Base-by-base conservation (phyloP, 1,140 invertebrate species). In the Drosophila ercepeae region DNA sequence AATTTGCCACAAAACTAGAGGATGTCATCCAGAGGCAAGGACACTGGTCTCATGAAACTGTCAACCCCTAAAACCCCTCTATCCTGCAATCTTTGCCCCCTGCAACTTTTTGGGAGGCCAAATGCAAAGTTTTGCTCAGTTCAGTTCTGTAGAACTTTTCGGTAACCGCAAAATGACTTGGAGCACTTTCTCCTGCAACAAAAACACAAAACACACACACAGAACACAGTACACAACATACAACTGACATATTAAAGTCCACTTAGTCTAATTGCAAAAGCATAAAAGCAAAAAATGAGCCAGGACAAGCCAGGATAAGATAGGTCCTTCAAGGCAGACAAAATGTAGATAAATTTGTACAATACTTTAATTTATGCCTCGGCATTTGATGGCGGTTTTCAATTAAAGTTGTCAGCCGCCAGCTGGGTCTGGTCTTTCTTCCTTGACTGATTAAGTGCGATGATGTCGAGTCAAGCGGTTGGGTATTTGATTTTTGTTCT, bases 261-360 rank as follows among this genome's bases (percentile, higher is more conserved):
- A 81, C 82, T 86, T 88, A 81, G 73, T 55, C 63, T 88, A 86
- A 86, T 86, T 86, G 81, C 77, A 88, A 75, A 83, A 73, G 36
- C 45, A 54, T 44, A 53, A 72, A 34, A 57, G 32, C 49, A 18
- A 67, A 48, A 53, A 34, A 16, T 9, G 6, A 42, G 34, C 18
- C 16, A 32, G 13, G 8, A 14, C 36, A 2, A 16, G 36, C 19
- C 14, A 21, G 13, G 13, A n/a, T 9, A 9, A 9, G 11, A 13
- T 32, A 32, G 29, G 27, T 8, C 16, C 57, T 25, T 18, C 16
- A 27, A 48, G 29, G 6, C 34, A 2, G 1, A 32, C 9, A 11
- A 32, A 32, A 32, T 32, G 29, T 54, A 42, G 42, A 65, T 64
- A 64, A 65, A 42, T 64, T 64, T 32, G 61, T 25, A 23, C 53